A percentile compares a stretch with the other conserved stretches of the same genome.
These are phyloP conservation scores for Apamea monoglypha DNA, from an alignment of 2,888 invertebrate species.

Conservation along the genomic window DNA sequence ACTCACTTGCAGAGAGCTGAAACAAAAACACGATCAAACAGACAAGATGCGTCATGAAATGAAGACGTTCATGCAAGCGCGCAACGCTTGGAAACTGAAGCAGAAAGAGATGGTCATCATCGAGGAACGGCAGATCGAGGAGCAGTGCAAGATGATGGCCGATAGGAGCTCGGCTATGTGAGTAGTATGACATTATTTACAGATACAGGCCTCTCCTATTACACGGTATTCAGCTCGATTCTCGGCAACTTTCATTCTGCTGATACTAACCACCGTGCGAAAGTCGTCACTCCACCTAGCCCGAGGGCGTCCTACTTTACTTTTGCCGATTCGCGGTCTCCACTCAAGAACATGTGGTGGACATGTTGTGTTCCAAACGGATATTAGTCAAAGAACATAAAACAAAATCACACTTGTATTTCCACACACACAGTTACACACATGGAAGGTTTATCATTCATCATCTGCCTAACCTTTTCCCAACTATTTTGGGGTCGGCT, in stretches of 20 bases:
- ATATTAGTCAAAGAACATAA: too few species aligned
- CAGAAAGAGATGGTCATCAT: slow-evolving; percentile 81
- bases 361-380: too few species aligned
- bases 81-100: slow-evolving; percentile 88
- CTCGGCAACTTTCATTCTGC: too few species aligned
- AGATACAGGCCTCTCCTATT: not conserved
- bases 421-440: too few species aligned
- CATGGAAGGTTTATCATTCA: too few species aligned
- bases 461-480: too few species aligned
- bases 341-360: not conserved
- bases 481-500: too few species aligned
- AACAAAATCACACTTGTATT: not conserved
- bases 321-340: not conserved
- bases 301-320: not conserved
- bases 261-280: too few species aligned
- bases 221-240: too few species aligned
- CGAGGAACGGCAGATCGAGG: slow-evolving; percentile 83
- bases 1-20: slow-evolving; percentile 81
- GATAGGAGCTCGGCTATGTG: slow-evolving; percentile 77
- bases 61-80: slow-evolving; percentile 86
- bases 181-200: slow-evolving; percentile 47
- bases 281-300: not conserved
- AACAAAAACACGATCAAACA: slow-evolving; percentile 86
- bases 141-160: slow-evolving; percentile 69
- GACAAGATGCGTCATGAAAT: slow-evolving; percentile 89